Conservation (phyloP, 1,140 invertebrate genomes). For the Apocrypta bakeri region DNA sequence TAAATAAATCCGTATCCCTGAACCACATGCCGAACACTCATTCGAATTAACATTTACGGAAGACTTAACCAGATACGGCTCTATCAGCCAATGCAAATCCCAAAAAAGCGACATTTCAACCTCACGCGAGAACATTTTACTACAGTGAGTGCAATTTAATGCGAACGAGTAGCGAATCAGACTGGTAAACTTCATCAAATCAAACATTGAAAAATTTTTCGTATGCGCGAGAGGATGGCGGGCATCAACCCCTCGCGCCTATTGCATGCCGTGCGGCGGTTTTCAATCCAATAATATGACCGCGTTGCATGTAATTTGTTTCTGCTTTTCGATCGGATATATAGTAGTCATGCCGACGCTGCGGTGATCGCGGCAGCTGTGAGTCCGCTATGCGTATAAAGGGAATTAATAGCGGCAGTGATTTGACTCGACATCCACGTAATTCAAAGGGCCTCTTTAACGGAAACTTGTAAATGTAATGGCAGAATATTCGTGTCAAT, state of each 20-base stretch:
- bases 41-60: constrained; percentile 16
- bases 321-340: constrained; percentile 34
- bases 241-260: constrained; percentile 33
- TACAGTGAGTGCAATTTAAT: neutral
- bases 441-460: neutral
- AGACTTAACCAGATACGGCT: neutral
- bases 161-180: neutral
- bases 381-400: neutral
- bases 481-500: neutral
- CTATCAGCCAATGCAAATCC: constrained; percentile 5
- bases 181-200: constrained; percentile 11
- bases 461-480: neutral
- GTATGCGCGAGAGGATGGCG: neutral
- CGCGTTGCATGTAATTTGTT: constrained; percentile 12
- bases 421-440: neutral
- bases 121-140: neutral
- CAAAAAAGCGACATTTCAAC: constrained; percentile 32
- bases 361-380: neutral
- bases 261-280: constrained; percentile 18
- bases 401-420: neutral
- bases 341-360: neutral
- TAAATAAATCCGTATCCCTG: neutral
- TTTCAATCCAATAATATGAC: constrained; percentile 24
- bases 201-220: constrained; percentile 39
- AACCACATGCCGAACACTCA: neutral